Evolutionary conservation across 2,113 vertebrate genomes (phyloP), one percentile per base, ranked within the genome.

Genomic region (Uria lomvia): DNA sequence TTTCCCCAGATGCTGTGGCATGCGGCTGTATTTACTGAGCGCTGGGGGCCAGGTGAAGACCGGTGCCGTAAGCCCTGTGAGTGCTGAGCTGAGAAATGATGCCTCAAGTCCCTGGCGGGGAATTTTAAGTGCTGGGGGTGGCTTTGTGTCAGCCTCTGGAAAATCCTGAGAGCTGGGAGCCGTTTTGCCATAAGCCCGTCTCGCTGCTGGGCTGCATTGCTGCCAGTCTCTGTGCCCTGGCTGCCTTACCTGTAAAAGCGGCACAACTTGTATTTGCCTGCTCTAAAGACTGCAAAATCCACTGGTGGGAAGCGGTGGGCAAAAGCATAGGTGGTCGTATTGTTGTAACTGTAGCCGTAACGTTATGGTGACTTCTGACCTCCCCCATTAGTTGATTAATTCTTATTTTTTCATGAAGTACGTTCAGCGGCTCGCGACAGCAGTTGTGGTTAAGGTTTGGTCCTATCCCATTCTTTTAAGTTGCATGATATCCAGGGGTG

Each of bases 1-100:
- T 56, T 79, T 14, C 8, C 32, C 34, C 21, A 14, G 2, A 40
- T 77, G 45, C 53, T 60, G 19, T 42, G 49, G 17, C 16, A 21
- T 6, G 4, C 6, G 3, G 52, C 63, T 81, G 23, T 42, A 17
- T 55, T 76, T 59, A 34, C 50, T 26, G 56, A 42, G 38, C 1
- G 1, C 50, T 62, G 68, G 22, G 32, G n/a, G 26, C 18, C 42
- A 1, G 26, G 26, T 12, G n/a, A 40, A 32, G 58, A 49, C 32
- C 0, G 0, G 6, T 38, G 49, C 43, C 12, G 24, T 6, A 36
- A 58, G 14, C 13, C 19, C 17, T 16, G 75, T 21, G 32, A 27
- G 3, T 2, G 11, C 1, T 30, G 21, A 36, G 73, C 55, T 71
- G 16, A 63, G 29, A 62, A 93, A 56, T 27, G 30, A 19, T 40